Base-by-base conservation (phyloP, 2,888 invertebrate genomes). In the Xylocampa areola region DNA sequence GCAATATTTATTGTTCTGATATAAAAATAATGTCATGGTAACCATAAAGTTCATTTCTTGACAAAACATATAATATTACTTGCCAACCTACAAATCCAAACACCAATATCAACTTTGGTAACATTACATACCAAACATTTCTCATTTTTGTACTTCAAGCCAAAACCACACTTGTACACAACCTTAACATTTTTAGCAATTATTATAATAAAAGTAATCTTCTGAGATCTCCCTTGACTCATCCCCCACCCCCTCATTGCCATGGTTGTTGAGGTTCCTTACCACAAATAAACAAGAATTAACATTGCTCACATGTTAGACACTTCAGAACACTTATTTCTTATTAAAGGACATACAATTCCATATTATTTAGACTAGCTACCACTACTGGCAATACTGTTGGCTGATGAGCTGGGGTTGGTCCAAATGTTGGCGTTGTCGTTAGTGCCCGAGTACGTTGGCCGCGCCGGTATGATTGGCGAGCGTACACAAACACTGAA, bases 401-500 rank as follows among this genome's bases (percentile, higher is more conserved):
- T 81, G 0, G 89, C 85, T 55, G 90, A 86, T 76, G 76, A 85
- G 50, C 76, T 86, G 0, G 96, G 96, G 87, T 97, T 97, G 43
- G 96, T 96, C 97, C 97, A 97, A 74, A 97, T 95, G 84, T 94
- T 92, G 13, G 87, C 60, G 29, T 88, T 59, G 29, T 88, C 89
- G 29, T 57, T 82, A 40, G 81, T 76, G 2, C 87, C 87, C 0
- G 97, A 96, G 80, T 96, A 95, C 0, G 96, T 95, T 11, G 97
- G 95, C 39, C 97, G 94, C 13, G 97, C 96, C 30, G 97, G 96
- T 80, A 97, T 97, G 76, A 97, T 95, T 1, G 97, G 97, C 0
- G 97, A 97, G 65, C 97, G 95, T 71, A 97, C 95, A 89, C 97
- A 97, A 35, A 97, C 97, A 72, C 97, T 97, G 94, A 10, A 37